Base-by-base conservation (phyloP, 2,797 vertebrate species). In the Bradypodion pumilum region DNA sequence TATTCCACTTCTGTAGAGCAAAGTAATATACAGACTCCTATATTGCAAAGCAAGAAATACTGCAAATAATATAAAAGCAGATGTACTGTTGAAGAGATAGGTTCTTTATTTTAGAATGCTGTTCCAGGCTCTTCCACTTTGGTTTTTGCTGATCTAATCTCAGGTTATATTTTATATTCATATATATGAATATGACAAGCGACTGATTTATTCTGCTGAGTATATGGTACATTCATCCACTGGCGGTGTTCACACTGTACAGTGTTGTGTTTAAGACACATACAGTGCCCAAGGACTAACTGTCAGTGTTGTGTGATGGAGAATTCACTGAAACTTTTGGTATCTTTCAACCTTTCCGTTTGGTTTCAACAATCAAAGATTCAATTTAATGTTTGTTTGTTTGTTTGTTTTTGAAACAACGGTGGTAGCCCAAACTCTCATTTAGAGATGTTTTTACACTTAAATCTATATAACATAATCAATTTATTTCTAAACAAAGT, bases 291-390 rank as follows among this genome's bases (percentile, higher is more conserved):
- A 81, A 65, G 6, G 77, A 8, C 40, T 7, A 78, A 5, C 0
- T 74, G 25, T 68, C 49, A 21, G 52, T 19, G 60, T 0, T 82
- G 1, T 12, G 46, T 0, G 76, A 7, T 44, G 77, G 74, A 62
- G 10, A 2, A 82, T 2, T 83, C 15, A 37, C 6, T 16, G 65
- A 40, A 56, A 76, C 84, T 74, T 49, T 63, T 86, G 2, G 83
- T 74, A 78, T 49, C 25, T 52, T 7, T 40, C 37, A 82, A 0
- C 2, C 2, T 81, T 82, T 89, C 62, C 16, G 80, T 7, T 12
- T 68, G 3, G 86, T 59, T 80, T 84, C 70, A 1, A 10, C 29
- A 73, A 37, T 87, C 81, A 62, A 80, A 1, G 13, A 82, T 78
- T 13, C 59, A 68, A 8, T 72, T 27, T 78, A 23, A 63, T 63